Conservation (phyloP, 1,140 invertebrate species). For the Zaprionus ornatus region DNA sequence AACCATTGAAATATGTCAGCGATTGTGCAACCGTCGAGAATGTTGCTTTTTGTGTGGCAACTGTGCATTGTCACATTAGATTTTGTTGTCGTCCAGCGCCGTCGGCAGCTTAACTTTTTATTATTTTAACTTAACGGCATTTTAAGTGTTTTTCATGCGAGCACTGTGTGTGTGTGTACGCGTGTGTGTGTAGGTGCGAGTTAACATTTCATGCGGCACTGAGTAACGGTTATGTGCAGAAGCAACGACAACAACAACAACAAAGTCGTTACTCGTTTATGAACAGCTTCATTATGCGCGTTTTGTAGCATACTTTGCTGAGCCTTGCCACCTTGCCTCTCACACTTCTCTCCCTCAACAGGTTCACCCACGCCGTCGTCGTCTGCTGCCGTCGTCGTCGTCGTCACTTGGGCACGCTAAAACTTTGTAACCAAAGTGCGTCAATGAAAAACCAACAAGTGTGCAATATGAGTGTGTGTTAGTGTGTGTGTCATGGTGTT, state of each 20-base stretch:
- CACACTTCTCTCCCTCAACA: not conserved
- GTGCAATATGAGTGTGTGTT: constrained; percentile 27
- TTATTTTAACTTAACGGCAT: constrained; percentile 82
- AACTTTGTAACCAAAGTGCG: constrained; percentile 54
- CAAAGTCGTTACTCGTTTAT: constrained; percentile 55
- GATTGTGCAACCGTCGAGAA: constrained; percentile 63
- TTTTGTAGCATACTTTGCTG: constrained; percentile 76
- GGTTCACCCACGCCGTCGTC: constrained; percentile 3
- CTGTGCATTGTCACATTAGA: constrained; percentile 74
- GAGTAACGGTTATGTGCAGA: constrained; percentile 20
- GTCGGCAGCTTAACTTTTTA: constrained; percentile 79
- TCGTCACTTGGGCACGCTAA: constrained; percentile 53
- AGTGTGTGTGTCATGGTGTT: constrained; percentile 11
- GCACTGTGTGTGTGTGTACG: not conserved
- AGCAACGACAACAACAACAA: constrained; percentile 6
- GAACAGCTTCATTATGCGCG: constrained; percentile 75
- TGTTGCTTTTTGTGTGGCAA: constrained; percentile 25
- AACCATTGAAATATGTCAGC: constrained; percentile 80
- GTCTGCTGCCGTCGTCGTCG: not conserved
- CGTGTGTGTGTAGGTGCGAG: constrained; percentile 49
- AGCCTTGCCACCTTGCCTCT: not conserved
- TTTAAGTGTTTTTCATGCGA: constrained; percentile 78
- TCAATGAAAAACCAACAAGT: constrained; percentile 63
- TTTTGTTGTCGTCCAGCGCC: constrained; percentile 69
- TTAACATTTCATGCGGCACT: constrained; percentile 60